phyloP scores from a whole-genome alignment of 1,140 invertebrate genomes.

The Neotoxoptera formosana region DNA sequence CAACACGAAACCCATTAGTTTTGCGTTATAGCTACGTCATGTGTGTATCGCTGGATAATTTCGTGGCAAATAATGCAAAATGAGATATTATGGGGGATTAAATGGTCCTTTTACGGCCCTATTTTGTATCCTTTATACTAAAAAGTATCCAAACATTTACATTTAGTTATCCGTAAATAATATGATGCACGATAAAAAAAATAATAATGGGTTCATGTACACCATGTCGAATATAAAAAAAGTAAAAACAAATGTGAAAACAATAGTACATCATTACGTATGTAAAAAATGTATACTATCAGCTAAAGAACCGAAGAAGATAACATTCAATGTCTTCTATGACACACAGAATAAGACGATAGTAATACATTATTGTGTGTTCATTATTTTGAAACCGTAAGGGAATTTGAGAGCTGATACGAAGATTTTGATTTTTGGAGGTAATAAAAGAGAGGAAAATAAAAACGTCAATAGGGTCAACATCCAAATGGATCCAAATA shows the following conservation, averaged over 20 bases:
- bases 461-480: conserved; percentile 16
- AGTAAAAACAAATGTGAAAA: conserved; percentile 5
- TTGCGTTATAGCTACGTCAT: conserved; percentile 13
- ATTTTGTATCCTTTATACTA: not conserved
- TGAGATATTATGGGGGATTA: conserved; percentile 39
- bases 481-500: not conserved
- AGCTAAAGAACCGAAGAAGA: not conserved
- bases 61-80: conserved; percentile 32
- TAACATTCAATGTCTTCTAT: not conserved
- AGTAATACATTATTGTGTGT: not conserved
- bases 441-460: conserved; percentile 28
- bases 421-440: conserved; percentile 24
- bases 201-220: not conserved
- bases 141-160: not conserved
- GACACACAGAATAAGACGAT: not conserved
- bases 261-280: conserved; percentile 4
- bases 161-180: not conserved
- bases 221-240: not conserved
- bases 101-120: conserved; percentile 23
- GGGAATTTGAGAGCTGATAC: conserved; percentile 9
- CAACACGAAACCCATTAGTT: not conserved
- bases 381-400: conserved; percentile 22
- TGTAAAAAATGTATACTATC: not conserved
- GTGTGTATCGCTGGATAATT: not conserved
- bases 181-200: not conserved